Evolutionary conservation across 2,113 vertebrate species (phyloP).

Genomic region (Ammodramus savannarum): DNA sequence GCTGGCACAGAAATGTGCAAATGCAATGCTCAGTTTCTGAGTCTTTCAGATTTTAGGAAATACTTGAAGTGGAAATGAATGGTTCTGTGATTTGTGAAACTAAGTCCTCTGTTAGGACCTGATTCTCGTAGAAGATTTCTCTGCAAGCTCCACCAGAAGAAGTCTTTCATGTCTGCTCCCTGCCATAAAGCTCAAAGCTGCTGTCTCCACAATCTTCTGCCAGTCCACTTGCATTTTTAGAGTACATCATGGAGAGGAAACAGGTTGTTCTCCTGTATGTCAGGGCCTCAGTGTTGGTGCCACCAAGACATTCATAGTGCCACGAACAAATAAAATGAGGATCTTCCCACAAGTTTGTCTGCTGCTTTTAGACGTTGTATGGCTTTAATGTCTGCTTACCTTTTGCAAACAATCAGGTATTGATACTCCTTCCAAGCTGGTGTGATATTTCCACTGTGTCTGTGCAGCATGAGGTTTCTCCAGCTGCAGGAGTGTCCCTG

Average conservation of each 20-base stretch:
- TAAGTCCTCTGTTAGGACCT: neutral
- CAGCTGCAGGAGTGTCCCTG: neutral
- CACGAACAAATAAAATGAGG: neutral
- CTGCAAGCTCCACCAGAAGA: neutral
- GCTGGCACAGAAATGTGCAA: conserved; percentile 53
- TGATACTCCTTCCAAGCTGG: neutral
- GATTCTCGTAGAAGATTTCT: neutral
- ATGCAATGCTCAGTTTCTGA: conserved; percentile 32
- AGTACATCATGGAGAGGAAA: neutral
- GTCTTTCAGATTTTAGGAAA: conserved; percentile 4
- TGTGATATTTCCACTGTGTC: neutral
- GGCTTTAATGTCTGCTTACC: neutral
- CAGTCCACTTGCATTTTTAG: neutral
- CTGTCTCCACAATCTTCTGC: neutral
- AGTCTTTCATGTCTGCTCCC: neutral
- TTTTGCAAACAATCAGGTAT: neutral
- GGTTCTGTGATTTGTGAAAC: neutral
- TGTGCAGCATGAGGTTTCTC: neutral
- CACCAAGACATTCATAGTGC: neutral
- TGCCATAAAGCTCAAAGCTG: neutral
- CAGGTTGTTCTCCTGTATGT: neutral
- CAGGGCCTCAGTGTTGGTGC: neutral
- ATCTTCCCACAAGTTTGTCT: neutral
- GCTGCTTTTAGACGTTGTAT: neutral
- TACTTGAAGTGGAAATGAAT: neutral